These are phyloP conservation scores for Rattus norvegicus DNA, from an alignment of 2,113 vertebrate species.

Conservation along the genomic window GRCr8 NC_086029.1:81449001-81449500, in stretches of 20 bases:
- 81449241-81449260: neutral
- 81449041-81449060: no score
- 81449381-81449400: slow-evolving; percentile 95
- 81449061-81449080: neutral
- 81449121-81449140: neutral
- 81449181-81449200: neutral
- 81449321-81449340: neutral
- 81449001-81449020: neutral
- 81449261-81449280: neutral
- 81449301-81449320: neutral
- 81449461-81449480: slow-evolving; percentile 91
- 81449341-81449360: neutral
- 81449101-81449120: neutral
- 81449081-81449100: neutral
- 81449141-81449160: neutral
- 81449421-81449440: slow-evolving; percentile 98
- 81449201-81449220: neutral
- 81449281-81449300: neutral
- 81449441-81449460: slow-evolving; percentile 98
- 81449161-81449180: slow-evolving; percentile 40
- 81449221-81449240: neutral
- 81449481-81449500: slow-evolving; percentile 90
- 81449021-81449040: neutral
- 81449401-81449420: slow-evolving; percentile 98
- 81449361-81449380: neutral